Evolutionary conservation across 2,888 invertebrate genomes (phyloP).

Genomic region (Trissonchulus sp.): DNA sequence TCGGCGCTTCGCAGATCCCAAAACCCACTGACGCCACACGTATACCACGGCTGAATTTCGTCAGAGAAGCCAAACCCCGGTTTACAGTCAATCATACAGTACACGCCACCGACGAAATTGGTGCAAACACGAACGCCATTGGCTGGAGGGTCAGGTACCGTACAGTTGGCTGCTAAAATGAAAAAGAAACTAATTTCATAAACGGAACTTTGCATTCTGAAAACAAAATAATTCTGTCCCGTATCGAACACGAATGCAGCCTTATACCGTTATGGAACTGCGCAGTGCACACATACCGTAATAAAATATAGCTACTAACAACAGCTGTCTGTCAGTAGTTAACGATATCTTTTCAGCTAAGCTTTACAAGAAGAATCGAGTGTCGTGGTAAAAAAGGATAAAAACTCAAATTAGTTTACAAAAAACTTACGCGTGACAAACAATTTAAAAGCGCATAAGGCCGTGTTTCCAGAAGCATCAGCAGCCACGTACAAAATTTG

Average conservation of each 20-base stretch:
- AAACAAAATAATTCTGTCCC: too few relatives aligned
- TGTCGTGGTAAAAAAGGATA: too few relatives aligned
- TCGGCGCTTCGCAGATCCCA: constrained; percentile 20
- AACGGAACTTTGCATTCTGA: too few relatives aligned
- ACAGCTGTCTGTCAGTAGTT: too few relatives aligned
- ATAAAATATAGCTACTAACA: too few relatives aligned
- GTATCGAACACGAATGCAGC: too few relatives aligned
- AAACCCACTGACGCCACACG: constrained; percentile 23
- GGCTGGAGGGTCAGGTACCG: background rate
- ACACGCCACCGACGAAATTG: constrained; percentile 2
- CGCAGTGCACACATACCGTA: too few relatives aligned
- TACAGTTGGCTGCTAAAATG: constrained; percentile 22
- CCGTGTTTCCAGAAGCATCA: constrained; percentile 18
- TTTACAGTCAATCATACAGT: constrained; percentile 5
- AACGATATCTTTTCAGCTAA: too few relatives aligned
- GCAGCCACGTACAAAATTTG: constrained; percentile 23
- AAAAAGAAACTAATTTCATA: too few relatives aligned
- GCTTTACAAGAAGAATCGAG: too few relatives aligned
- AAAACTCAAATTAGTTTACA: too few relatives aligned
- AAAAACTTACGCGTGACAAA: constrained; percentile 28
- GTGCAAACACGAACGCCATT: constrained; percentile 15
- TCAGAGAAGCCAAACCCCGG: constrained; percentile 3
- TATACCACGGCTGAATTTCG: constrained; percentile 18
- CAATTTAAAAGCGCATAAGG: constrained; percentile 12
- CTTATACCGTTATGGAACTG: too few relatives aligned